phyloP scores from a whole-genome alignment of 2,888 invertebrate species.

The Drosophila mercatorum region DNA sequence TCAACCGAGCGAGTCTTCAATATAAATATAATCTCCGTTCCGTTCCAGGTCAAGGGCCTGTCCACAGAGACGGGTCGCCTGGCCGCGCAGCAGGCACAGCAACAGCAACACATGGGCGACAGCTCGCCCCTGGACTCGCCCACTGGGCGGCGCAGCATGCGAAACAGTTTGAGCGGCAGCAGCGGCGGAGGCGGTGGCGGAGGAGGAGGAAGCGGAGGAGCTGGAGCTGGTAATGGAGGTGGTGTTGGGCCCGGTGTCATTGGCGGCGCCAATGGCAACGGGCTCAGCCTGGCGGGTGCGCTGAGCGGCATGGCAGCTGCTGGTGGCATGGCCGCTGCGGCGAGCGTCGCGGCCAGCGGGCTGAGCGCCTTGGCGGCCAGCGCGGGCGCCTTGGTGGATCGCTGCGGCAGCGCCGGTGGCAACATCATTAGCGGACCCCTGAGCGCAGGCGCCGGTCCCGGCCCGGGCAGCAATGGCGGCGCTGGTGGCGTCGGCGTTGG shows the following conservation, averaged over 20 bases:
- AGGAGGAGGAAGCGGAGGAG: conserved; percentile 11
- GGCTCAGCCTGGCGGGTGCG: conserved; percentile 61
- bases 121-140: conserved; percentile 84
- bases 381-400: conserved; percentile 63
- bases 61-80: conserved; percentile 89
- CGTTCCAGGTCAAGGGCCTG: conserved; percentile 89
- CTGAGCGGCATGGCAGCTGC: conserved; percentile 74
- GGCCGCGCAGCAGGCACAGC: conserved; percentile 85
- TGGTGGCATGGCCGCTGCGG: conserved; percentile 67
- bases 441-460: conserved; percentile 37
- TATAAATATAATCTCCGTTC: not conserved
- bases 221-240: conserved; percentile 45
- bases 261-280: conserved; percentile 68
- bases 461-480: conserved; percentile 11
- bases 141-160: conserved; percentile 83
- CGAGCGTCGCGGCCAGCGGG: conserved; percentile 65
- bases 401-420: conserved; percentile 69
- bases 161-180: conserved; percentile 83
- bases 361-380: conserved; percentile 71
- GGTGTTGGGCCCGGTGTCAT: conserved; percentile 12
- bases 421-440: conserved; percentile 66
- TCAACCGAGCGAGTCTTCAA: not conserved
- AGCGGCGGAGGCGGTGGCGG: conserved; percentile 39
- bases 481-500: conserved; percentile 38
- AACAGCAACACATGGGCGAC: conserved; percentile 82